Percentiles rank a stretch among this genome's conserved stretches.
Conservation (phyloP, 1,140 invertebrate species). For the Meteorus sp. region DNA sequence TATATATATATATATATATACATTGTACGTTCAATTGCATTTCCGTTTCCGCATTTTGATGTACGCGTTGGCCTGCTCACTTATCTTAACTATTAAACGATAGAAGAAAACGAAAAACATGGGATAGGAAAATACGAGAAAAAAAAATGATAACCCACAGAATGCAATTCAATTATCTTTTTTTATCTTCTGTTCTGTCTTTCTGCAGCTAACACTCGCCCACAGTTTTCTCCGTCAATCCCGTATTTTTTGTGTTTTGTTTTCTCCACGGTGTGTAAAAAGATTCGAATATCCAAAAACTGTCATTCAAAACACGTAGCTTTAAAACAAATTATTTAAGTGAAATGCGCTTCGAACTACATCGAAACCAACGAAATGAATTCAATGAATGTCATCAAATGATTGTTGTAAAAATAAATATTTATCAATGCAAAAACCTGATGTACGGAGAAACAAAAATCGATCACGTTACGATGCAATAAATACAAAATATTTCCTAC, state of each 20-base stretch:
- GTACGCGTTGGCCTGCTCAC: constrained; percentile 2
- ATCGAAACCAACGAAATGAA: not conserved
- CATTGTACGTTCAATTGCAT: constrained; percentile 19
- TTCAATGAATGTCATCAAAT: constrained; percentile 11
- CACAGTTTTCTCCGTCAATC: not conserved
- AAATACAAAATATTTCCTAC: constrained; percentile 22
- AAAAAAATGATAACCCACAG: too few relatives aligned
- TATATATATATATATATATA: not conserved
- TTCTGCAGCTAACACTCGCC: not conserved
- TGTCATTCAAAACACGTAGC: too few relatives aligned
- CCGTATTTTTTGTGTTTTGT: too few relatives aligned
- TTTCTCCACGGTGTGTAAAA: too few relatives aligned
- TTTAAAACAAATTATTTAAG: not conserved
- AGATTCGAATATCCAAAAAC: not conserved
- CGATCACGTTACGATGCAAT: constrained; percentile 25
- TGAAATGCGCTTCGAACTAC: not conserved
- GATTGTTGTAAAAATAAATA: constrained; percentile 11
- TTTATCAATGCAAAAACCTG: constrained; percentile 7
- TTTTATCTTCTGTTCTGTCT: not conserved
- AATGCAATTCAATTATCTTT: not conserved
- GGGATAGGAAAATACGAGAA: constrained; percentile 3
- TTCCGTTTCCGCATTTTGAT: constrained; percentile 25
- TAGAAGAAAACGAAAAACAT: constrained; percentile 4
- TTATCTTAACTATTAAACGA: constrained; percentile 4
- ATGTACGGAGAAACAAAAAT: constrained; percentile 29